Evolutionary conservation across 2,797 vertebrate genomes (phyloP), one percentile per base, ranked within the genome.

Genomic region (Nannoperca australis): DNA sequence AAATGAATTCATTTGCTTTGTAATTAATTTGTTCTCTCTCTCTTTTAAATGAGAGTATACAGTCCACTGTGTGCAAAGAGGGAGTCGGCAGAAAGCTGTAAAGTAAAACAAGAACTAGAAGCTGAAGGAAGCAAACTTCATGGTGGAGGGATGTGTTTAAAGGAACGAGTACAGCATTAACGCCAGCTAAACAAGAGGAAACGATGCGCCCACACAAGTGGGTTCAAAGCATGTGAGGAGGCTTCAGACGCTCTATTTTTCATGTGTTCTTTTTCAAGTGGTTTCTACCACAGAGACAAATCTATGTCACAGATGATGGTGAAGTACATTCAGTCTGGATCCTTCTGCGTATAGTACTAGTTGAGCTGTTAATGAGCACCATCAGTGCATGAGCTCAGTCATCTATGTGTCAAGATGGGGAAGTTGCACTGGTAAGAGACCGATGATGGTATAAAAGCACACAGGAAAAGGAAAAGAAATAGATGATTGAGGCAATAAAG

Each of bases 361-460:
- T 65, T 36, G 22, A 73, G 58, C n/a, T 0, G 17, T 63, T 83
- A 90, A 89, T 84, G 79, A 89, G 79, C 56, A 10, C 22, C 4
- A 47, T 36, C 66, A 24, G 59, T 0, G 7, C 73, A 40, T 53
- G 59, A 67, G 64, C 66, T 65, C 66, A 65, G 53, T 20, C 50
- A 15, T 65, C 59, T 50, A 14, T 44, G 22, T 32, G 11, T 44
- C 38, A 42, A n/a, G 38, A 73, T 30, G 64, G 49, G 45, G 61
- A 75, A 40, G 49, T 34, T 78, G 30, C 58, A 17, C n/a, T 30
- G 24, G 4, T 60, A 51, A 38, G 50, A 67, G 32, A 47, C 56
- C 65, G 70, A 64, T 59, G 51, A 58, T 42, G 45, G 67, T 1
- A 8, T 27, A 36, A 62, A 49, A 34, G 53, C 79, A 51, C 24